Evolutionary conservation across 2,888 invertebrate species (phyloP).

Genomic region (Himalopsyche japonica): DNA sequence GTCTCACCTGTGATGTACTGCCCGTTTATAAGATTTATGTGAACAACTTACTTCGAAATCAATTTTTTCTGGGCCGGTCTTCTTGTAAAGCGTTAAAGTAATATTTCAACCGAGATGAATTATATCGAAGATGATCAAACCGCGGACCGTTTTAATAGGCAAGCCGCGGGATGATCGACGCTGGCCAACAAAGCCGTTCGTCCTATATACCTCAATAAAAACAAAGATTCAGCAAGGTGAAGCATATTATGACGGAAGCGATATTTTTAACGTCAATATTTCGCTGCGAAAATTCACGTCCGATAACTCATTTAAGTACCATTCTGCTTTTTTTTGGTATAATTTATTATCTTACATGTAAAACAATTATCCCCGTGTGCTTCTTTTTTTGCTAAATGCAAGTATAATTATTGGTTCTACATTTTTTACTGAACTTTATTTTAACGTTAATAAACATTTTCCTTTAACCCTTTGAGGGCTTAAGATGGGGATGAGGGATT

Average conservation of each 20-base stretch:
- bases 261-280: background rate
- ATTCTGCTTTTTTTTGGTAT: background rate
- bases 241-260: background rate
- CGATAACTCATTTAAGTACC: background rate
- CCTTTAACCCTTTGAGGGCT: no score
- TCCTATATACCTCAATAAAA: background rate
- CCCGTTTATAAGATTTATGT: background rate
- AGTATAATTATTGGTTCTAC: no score
- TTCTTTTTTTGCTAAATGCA: no score
- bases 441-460: no score
- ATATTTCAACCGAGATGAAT: background rate
- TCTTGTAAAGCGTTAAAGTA: background rate
- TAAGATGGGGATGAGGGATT: no score
- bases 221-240: background rate
- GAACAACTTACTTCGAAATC: background rate
- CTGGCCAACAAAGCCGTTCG: background rate
- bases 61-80: background rate
- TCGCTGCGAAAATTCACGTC: background rate
- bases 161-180: background rate
- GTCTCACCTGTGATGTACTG: background rate
- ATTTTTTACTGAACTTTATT: no score
- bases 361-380: no score
- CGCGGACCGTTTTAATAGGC: background rate
- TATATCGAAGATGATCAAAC: background rate
- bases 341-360: no score